These are phyloP conservation scores for Mylabris phalerata DNA, from an alignment of 1,140 invertebrate genomes.

Conservation along the genomic window DNA sequence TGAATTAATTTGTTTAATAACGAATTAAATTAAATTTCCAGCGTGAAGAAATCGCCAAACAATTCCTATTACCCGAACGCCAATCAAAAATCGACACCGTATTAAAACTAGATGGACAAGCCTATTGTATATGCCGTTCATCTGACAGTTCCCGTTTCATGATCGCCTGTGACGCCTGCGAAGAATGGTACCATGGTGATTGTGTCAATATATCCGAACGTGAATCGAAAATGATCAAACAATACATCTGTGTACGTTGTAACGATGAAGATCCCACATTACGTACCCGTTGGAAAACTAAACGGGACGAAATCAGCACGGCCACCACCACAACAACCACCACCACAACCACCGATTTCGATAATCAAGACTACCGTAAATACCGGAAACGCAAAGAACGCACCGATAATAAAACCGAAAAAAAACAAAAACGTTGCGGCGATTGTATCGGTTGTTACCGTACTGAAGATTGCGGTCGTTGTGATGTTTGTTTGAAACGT, in stretches of 20 bases:
- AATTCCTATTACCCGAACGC: slow-evolving; percentile 82
- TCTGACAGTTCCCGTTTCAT: slow-evolving; percentile 91
- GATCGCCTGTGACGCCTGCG: slow-evolving; percentile 96
- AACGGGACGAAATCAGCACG: slow-evolving; percentile 44
- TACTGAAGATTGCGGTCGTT: slow-evolving; percentile 77
- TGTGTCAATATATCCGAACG: slow-evolving; percentile 92
- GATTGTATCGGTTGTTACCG: slow-evolving; percentile 75
- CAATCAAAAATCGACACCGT: slow-evolving; percentile 88
- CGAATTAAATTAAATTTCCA: slow-evolving; percentile 39
- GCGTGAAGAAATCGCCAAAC: slow-evolving; percentile 85
- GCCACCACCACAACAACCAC: slow-evolving; percentile 12
- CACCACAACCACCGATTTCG: slow-evolving; percentile 35
- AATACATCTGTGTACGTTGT: slow-evolving; percentile 87
- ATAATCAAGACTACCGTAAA: slow-evolving; percentile 39
- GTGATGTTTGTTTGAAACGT: slow-evolving; percentile 74
- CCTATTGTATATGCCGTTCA: slow-evolving; percentile 91
- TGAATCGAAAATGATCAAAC: slow-evolving; percentile 87
- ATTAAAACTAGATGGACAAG: slow-evolving; percentile 79
- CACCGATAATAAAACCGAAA: slow-evolving; percentile 36
- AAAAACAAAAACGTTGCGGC: slow-evolving; percentile 60
- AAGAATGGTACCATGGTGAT: slow-evolving; percentile 98
- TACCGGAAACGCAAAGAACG: slow-evolving; percentile 44
- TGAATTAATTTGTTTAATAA: background rate
- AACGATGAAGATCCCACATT: slow-evolving; percentile 74
- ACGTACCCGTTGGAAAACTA: slow-evolving; percentile 71